Percentiles rank a stretch among this genome's conserved stretches.
These are phyloP conservation scores for Agrochola circellaris DNA, from an alignment of 2,888 invertebrate species.

Conservation along the genomic window DNA sequence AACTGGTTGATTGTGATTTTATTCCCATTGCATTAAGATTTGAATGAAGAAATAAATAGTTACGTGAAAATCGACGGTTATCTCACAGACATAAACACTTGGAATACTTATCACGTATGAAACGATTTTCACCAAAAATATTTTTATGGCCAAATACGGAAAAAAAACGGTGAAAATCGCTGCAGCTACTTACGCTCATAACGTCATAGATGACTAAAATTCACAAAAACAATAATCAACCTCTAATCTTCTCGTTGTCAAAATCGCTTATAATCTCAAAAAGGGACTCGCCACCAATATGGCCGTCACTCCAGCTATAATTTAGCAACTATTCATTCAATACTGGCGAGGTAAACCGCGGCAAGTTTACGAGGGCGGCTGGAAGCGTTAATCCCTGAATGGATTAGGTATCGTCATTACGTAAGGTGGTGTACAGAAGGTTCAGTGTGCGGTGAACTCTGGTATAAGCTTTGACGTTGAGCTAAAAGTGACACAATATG, in stretches of 20 bases:
- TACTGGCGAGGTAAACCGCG: slow-evolving; percentile 50
- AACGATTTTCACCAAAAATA: not conserved
- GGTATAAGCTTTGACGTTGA: not conserved
- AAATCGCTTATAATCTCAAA: slow-evolving; percentile 17
- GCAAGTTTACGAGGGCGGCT: slow-evolving; percentile 51
- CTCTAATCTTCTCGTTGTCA: not conserved
- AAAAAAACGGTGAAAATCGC: too few species aligned
- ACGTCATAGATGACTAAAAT: not conserved
- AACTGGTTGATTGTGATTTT: not conserved
- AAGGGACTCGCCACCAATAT: not conserved
- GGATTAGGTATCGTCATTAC: slow-evolving; percentile 48
- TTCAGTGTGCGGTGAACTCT: slow-evolving; percentile 14
- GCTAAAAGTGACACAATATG: not conserved
- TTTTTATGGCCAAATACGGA: too few species aligned
- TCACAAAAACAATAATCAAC: not conserved
- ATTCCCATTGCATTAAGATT: too few species aligned
- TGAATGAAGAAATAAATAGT: not conserved
- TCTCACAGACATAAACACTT: not conserved
- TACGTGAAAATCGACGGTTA: not conserved
- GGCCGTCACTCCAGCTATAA: slow-evolving; percentile 18
- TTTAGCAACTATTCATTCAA: slow-evolving; percentile 52
- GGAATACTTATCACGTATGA: not conserved
- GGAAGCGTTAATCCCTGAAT: slow-evolving; percentile 62
- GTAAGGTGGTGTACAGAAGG: slow-evolving; percentile 14
- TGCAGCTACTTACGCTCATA: too few species aligned